phyloP scores from a whole-genome alignment of 1,140 invertebrate species.

The Heliconius himera region DNA sequence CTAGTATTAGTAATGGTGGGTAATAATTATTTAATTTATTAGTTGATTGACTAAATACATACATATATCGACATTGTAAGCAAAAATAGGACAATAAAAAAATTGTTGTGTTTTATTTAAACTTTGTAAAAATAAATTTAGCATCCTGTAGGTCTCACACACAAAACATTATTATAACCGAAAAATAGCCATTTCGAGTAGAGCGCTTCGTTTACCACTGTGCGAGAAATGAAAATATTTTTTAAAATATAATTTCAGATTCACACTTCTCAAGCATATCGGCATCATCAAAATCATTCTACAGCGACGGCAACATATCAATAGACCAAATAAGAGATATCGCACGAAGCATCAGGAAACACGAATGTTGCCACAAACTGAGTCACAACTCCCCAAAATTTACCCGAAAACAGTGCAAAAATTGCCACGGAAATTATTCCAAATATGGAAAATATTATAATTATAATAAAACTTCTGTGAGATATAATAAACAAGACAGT shows the following conservation, averaged over 20 bases:
- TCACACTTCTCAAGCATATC: conserved; percentile 72
- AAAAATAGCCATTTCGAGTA: too few relatives aligned
- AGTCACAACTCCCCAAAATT: conserved; percentile 75
- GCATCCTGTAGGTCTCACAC: too few relatives aligned
- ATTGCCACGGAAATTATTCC: conserved; percentile 61
- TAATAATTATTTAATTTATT: background rate
- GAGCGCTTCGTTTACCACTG: too few relatives aligned
- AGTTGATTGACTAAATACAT: too few relatives aligned
- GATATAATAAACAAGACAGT: conserved; percentile 57
- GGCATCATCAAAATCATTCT: conserved; percentile 71
- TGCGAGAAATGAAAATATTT: too few relatives aligned
- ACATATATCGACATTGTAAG: too few relatives aligned
- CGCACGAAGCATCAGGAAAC: conserved; percentile 68
- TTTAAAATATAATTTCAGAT: conserved; percentile 50
- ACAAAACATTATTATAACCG: too few relatives aligned
- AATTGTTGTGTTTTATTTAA: too few relatives aligned
- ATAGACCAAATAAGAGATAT: conserved; percentile 77
- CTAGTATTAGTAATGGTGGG: conserved; percentile 84
- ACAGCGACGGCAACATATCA: conserved; percentile 76
- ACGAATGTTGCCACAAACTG: conserved; percentile 76
- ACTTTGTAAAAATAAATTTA: too few relatives aligned
- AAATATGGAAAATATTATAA: conserved; percentile 80
- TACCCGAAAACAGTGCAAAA: conserved; percentile 75
- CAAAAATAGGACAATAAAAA: too few relatives aligned
- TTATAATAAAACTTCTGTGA: conserved; percentile 75